Percentiles rank a stretch among this genome's conserved stretches.
phyloP scores from a whole-genome alignment of 2,113 vertebrate genomes.

The Boulengeromyrus knoepffleri region DNA sequence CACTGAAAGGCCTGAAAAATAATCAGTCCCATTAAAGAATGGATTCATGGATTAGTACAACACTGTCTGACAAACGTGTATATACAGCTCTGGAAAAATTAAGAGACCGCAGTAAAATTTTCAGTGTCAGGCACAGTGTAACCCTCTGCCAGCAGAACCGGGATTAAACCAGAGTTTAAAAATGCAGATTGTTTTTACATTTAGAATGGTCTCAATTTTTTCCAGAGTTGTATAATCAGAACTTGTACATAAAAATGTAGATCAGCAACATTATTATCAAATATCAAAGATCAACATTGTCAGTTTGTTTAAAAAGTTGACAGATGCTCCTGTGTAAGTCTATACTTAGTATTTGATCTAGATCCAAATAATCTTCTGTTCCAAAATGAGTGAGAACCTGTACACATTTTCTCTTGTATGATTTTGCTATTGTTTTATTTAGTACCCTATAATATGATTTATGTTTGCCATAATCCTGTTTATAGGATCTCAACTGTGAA shows the following conservation, averaged over 20 bases:
- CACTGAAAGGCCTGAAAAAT: constrained; percentile 45
- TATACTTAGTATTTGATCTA: neutral
- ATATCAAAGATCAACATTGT: neutral
- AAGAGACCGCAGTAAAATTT: too few species aligned
- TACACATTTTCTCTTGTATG: neutral
- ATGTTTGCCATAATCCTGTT: neutral
- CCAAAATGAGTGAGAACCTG: neutral
- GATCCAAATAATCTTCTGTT: neutral
- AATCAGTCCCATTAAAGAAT: constrained; percentile 24
- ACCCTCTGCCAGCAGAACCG: neutral
- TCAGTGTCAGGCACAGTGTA: neutral
- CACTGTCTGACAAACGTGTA: neutral
- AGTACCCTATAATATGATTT: neutral
- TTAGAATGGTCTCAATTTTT: neutral
- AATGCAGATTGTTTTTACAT: neutral
- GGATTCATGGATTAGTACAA: neutral
- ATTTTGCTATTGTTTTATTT: neutral
- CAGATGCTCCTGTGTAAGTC: neutral
- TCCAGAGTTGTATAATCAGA: neutral
- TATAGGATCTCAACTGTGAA: neutral
- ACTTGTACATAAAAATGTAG: neutral
- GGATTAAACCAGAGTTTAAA: neutral
- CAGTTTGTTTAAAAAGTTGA: neutral
- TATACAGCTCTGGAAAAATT: neutral
- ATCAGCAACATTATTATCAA: neutral